Evolutionary conservation across 2,113 vertebrate species (phyloP), one percentile per base, ranked within the genome.

Genomic region (Pipra filicauda): DNA sequence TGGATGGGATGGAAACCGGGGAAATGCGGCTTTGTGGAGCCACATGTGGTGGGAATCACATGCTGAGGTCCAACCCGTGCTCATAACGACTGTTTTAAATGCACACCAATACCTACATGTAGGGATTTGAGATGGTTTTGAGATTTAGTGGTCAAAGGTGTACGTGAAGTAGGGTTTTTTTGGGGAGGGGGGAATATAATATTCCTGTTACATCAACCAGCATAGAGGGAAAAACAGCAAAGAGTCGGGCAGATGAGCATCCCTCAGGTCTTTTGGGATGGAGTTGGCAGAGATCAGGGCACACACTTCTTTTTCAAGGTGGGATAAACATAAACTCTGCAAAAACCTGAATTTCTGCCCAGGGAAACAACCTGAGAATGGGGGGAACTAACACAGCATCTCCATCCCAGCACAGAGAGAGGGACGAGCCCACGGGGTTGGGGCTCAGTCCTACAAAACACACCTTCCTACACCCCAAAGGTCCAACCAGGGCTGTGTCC

Each of bases 101-200:
- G 26, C 44, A 23, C 48, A 7, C 8, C 8, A 17, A 44, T 5
- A 28, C 33, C 78, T 6, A 4, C 4, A 0, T 1, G 23, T 6
- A 11, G 15, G 73, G 74, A 7, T 19, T 84, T 77, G 5, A 27
- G 22, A 12, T 2, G 8, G 15, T 7, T 52, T 19, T 15, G 33
- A 35, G 31, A 37, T 41, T 5, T 9, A 46, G 67, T 26, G 55
- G 72, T 11, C 26, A 17, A 61, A 89, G n/a, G 24, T 31, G 27
- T 2, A 2, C 0, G 1, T 17, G 46, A 58, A 66, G 24, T 7
- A 57, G 6, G 24, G 28, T 4, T 11, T 61, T 57, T 9, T 8
- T 1, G n/a, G 6, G 14, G 0, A 0, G n/a, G 1, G 30, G 54
- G 58, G 33, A n/a, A 44, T 0, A 2, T 11, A 30, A 52, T 13